phyloP scores from a whole-genome alignment of 2,113 vertebrate genomes.

The Peucedramus taeniatus region DNA sequence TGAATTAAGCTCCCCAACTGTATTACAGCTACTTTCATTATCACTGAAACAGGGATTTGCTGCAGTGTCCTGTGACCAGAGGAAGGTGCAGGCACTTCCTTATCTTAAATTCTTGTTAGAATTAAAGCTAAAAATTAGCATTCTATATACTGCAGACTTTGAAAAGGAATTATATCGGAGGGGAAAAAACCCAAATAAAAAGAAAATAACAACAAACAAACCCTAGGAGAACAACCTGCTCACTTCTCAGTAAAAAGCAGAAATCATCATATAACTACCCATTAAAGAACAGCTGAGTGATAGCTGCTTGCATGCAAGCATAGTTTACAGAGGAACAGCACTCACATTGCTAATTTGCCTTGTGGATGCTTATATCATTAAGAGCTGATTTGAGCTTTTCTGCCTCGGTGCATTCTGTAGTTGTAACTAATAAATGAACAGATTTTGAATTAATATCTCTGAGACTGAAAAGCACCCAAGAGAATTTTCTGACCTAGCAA shows the following conservation, averaged over 20 bases:
- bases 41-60: background rate
- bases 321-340: background rate
- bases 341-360: background rate
- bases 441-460: background rate
- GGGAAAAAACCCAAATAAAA: rapidly evolving
- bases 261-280: background rate
- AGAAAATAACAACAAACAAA: background rate
- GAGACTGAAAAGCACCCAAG: background rate
- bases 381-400: background rate
- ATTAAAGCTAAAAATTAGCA: background rate
- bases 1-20: background rate
- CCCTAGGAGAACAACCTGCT: rapidly evolving
- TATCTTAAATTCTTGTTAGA: background rate
- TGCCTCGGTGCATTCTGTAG: rapidly evolving
- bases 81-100: rapidly evolving
- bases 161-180: background rate
- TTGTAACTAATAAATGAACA: background rate
- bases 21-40: background rate
- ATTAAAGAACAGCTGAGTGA: background rate
- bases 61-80: background rate
- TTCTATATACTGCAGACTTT: background rate
- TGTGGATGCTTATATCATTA: background rate
- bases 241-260: background rate
- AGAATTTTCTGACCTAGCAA: background rate
- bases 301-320: background rate